phyloP scores from a whole-genome alignment of 2,888 invertebrate species.

The Tipula vernalis region DNA sequence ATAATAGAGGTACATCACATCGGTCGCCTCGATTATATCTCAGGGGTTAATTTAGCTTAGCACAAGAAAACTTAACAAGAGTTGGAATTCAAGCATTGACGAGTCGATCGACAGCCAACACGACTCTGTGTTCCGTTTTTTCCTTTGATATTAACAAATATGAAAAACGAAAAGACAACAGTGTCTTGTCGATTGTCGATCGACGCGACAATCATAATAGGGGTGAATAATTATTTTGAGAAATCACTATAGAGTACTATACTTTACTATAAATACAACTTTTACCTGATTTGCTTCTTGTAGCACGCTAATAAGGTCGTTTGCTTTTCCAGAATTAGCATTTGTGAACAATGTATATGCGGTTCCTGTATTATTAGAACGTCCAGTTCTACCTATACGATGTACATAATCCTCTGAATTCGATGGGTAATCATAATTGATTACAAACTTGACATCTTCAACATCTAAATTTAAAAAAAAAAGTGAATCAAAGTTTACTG shows the following conservation, averaged over 20 bases:
- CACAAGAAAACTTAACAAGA: too few relatives aligned
- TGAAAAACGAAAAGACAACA: too few relatives aligned
- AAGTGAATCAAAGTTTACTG: not conserved
- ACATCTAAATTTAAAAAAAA: conserved; percentile 57
- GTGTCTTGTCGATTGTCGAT: too few relatives aligned
- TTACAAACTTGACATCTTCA: conserved; percentile 97
- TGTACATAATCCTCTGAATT: conserved; percentile 92
- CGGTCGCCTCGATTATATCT: too few relatives aligned
- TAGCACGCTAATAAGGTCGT: conserved; percentile 80
- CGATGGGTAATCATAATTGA: conserved; percentile 96
- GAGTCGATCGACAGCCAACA: too few relatives aligned
- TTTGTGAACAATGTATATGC: conserved; percentile 95
- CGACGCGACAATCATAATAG: too few relatives aligned
- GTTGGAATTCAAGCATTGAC: too few relatives aligned
- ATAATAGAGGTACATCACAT: too few relatives aligned
- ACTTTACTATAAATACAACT: not conserved
- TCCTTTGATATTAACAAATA: too few relatives aligned
- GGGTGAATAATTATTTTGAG: too few relatives aligned
- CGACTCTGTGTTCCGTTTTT: too few relatives aligned
- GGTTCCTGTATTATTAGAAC: conserved; percentile 84
- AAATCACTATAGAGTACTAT: not conserved
- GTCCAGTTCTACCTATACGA: conserved; percentile 90
- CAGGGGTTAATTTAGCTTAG: too few relatives aligned
- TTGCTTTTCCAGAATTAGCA: conserved; percentile 79
- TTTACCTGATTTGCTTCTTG: conserved; percentile 81